Evolutionary conservation across 2,797 vertebrate species (phyloP), one percentile per base, ranked within the genome.

Genomic region (Rhyacichthys aspro): DNA sequence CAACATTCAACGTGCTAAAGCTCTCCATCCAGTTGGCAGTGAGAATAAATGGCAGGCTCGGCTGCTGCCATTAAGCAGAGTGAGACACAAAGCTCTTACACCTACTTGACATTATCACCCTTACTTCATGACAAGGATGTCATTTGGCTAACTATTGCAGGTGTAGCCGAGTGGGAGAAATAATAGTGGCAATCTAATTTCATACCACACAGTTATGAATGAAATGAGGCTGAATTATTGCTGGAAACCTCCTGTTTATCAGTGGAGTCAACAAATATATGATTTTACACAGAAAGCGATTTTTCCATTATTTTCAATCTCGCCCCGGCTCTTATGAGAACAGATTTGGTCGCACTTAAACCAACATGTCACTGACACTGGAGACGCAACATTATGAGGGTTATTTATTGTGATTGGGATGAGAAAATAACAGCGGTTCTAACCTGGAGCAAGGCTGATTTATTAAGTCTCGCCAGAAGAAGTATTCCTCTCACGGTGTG

Each of bases 21-120:
- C 55, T 53, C 74, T 78, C 65, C 63, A 67, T 74, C 63, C 76
- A 68, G 55, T 66, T 73, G 59, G 73, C 72, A 66, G 65, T 1
- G n/a, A 50, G 56, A 78, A 67, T 75, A 81, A 86, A 84, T 79
- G 72, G 63, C 78, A 81, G 62, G 50, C 74, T 70, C 66, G 59
- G 63, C 65, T 62, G 53, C 64, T 55, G 61, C 74, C 78, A 79
- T 86, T 86, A 81, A 73, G 75, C 68, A 59, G 52, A 78, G 71
- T 67, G 62, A 79, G 62, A 84, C 65, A 69, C 38, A 53, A 39
- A 45, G 61, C 76, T 72, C 80, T 83, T 68, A 72, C 75, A 85
- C 82, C 78, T 82, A 75, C 84, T 86, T 85, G 84, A 88, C 76
- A 83, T 83, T 77, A 82, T 82, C 73, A 79, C 79, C 75, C 67